A percentile compares a stretch with the other conserved stretches of the same genome.
Conservation (phyloP, 2,888 invertebrate genomes). For the Hydropsyche betteni region DNA sequence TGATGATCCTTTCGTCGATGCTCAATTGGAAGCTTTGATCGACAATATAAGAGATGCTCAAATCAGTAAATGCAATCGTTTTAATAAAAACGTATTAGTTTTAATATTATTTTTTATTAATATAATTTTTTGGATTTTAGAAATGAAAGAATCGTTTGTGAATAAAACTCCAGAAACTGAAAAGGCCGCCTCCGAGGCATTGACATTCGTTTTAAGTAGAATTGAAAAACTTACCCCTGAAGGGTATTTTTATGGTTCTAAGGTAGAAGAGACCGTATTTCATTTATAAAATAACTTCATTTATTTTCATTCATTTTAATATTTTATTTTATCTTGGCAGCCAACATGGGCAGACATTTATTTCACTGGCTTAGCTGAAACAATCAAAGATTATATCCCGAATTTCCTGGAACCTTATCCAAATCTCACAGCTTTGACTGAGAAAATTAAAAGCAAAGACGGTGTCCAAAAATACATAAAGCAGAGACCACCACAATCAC, state of each 20-base stretch:
- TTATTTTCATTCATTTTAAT: background rate
- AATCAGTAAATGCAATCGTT: conserved; percentile 55
- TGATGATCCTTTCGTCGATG: conserved; percentile 61
- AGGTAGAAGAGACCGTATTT: conserved; percentile 24
- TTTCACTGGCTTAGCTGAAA: conserved; percentile 59
- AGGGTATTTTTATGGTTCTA: conserved; percentile 49
- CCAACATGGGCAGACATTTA: conserved; percentile 62
- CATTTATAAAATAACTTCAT: background rate
- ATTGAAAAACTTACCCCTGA: conserved; percentile 43
- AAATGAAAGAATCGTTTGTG: conserved; percentile 39
- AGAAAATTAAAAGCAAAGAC: conserved; percentile 54
- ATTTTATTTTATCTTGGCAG: conserved; percentile 53
- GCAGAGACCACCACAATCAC: conserved; percentile 53
- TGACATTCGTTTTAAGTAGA: conserved; percentile 39
- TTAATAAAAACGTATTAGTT: background rate
- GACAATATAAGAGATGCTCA: conserved; percentile 64
- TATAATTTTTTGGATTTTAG: conserved; percentile 17
- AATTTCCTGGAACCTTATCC: conserved; percentile 54
- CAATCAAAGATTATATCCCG: conserved; percentile 54
- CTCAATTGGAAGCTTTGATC: conserved; percentile 62
- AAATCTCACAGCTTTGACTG: conserved; percentile 52
- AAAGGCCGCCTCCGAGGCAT: conserved; percentile 42
- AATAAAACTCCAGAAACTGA: conserved; percentile 49
- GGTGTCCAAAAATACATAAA: conserved; percentile 55
- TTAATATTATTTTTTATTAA: background rate